Base-by-base conservation (phyloP, 2,888 invertebrate species). In the Zeuzera pyrina region DNA sequence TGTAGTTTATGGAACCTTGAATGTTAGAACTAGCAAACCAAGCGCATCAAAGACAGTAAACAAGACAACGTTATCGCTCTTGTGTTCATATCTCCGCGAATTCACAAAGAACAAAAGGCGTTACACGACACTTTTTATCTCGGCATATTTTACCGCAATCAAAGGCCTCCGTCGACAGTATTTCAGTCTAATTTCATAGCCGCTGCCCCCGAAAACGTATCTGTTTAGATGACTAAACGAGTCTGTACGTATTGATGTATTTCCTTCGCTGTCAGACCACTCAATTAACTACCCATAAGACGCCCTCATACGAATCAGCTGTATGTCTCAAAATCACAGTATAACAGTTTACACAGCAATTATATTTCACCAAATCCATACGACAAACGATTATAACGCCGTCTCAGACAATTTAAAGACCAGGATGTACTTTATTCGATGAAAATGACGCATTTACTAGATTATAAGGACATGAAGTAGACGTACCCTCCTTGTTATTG, bases 361-460 rank as follows among this genome's bases (percentile, higher is more conserved):
- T 5, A 10, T 12, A 25, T 12, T 11, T 5, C 13, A 25, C 25
- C n/a, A 11, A 13, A 25, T 13, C 8, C 5, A 25, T 7, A 11
- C 25, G 6, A n/a, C n/a, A 12, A 13, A 12, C 25, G 8, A 38
- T 42, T 42, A 34, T 41, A 50, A 42, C 45, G 43, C 36, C 34
- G 49, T 56, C 58, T 54, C 54, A 49, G 53, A 49, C 57, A 43
- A 50, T 60, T 63, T 55, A 43, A 48, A 56, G 52, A 55, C 56
- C 48, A 55, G 58, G 59, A 51, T 53, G 48, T 45, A 67, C 62
- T 67, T 57, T 76, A 74, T 76, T 73, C 60, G 61, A 71, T 76
- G n/a, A 78, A 78, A 79, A 83, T 84, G 79, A 84, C 84, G 84
- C 84, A 84, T 83, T 83, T 79, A 76, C 76, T 67, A 71, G 66